Conservation (phyloP, 2,113 vertebrate genomes). For the Neogobius melanostomus region DNA sequence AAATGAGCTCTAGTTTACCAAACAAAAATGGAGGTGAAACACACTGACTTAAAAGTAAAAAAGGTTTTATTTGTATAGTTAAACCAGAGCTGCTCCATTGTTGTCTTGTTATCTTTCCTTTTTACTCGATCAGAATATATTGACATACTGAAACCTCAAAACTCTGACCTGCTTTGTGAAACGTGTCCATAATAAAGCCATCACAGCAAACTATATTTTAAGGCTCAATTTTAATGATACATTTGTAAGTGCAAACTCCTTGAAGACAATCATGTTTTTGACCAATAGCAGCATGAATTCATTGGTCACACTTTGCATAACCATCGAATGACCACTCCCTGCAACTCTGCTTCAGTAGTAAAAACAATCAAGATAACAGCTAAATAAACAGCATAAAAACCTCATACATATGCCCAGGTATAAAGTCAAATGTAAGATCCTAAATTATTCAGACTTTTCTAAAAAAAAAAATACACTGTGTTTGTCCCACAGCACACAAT, state of each 20-base stretch:
- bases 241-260: constrained; percentile 6
- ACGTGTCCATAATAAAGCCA: background rate
- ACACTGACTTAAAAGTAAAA: background rate
- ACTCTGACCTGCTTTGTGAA: background rate
- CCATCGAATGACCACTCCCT: background rate
- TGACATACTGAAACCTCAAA: no score
- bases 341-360: constrained; percentile 6
- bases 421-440: background rate
- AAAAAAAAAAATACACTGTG: no score
- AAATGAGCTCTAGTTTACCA: background rate
- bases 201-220: background rate
- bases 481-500: no score
- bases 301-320: background rate
- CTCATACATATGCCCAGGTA: no score
- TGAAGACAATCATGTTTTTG: background rate
- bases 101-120: no score
- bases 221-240: constrained; percentile 20
- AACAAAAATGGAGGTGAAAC: background rate
- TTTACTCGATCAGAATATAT: no score
- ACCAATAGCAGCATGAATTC: constrained; percentile 8
- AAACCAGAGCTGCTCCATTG: no score
- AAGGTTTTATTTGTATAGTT: no score
- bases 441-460: no score
- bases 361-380: constrained; percentile 4
- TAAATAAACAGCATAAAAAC: background rate